Percentiles rank a stretch among this genome's conserved stretches.
These are phyloP conservation scores for Drosophila colorata DNA, from an alignment of 2,888 invertebrate species.

Conservation along the genomic window DNA sequence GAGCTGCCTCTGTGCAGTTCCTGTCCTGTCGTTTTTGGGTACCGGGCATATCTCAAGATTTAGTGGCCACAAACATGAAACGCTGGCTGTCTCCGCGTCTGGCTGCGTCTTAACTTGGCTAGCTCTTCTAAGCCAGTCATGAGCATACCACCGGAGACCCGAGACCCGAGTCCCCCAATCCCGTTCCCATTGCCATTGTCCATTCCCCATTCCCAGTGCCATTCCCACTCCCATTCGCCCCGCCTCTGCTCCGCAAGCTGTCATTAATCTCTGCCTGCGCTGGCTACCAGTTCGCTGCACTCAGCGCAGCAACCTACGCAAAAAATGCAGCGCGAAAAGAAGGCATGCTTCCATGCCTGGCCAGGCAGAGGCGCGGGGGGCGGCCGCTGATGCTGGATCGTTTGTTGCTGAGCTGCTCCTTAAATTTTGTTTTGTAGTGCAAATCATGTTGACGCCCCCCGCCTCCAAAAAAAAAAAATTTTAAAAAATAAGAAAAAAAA, in stretches of 20 bases:
- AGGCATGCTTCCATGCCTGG: slow-evolving; percentile 50
- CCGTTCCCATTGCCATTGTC: not conserved
- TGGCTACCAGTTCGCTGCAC: slow-evolving; percentile 78
- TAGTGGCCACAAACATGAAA: slow-evolving; percentile 68
- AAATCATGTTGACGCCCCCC: slow-evolving; percentile 74
- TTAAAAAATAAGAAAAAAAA: slow-evolving; percentile 1
- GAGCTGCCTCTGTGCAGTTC: slow-evolving; percentile 17
- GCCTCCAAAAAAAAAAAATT: slow-evolving; percentile 33
- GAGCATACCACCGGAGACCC: slow-evolving; percentile 1
- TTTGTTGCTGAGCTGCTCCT: slow-evolving; percentile 66
- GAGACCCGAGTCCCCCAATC: not conserved
- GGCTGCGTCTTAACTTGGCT: slow-evolving; percentile 41
- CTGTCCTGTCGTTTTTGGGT: slow-evolving; percentile 11
- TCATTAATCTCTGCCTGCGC: slow-evolving; percentile 69
- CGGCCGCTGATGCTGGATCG: slow-evolving; percentile 32
- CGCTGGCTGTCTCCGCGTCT: too few relatives aligned
- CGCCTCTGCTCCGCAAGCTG: slow-evolving; percentile 12
- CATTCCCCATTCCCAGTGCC: not conserved
- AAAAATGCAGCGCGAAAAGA: slow-evolving; percentile 81
- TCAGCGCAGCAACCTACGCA: slow-evolving; percentile 63
- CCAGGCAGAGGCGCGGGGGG: not conserved
- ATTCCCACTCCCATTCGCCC: not conserved
- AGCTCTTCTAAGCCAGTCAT: slow-evolving; percentile 46
- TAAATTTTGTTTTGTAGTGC: slow-evolving; percentile 76
- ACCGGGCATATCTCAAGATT: slow-evolving; percentile 56